A percentile compares a stretch with the other conserved stretches of the same genome.
Conservation (phyloP, 2,797 vertebrate species). For the Gadopsis bispinosus region DNA sequence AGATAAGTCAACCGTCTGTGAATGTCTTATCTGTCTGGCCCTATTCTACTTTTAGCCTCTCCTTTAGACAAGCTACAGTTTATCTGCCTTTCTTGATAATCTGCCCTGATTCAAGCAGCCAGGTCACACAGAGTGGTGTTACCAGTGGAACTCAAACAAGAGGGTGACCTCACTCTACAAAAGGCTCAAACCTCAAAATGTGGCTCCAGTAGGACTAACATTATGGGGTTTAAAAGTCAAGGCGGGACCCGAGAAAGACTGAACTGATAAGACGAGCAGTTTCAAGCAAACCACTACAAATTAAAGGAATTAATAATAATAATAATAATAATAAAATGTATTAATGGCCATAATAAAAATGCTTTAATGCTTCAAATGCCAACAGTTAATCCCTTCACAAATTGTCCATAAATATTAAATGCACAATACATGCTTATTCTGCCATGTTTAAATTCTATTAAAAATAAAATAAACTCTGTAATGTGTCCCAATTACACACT, state of each 20-base stretch:
- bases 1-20: conserved; percentile 27
- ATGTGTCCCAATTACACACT: no score
- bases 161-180: background rate
- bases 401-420: background rate
- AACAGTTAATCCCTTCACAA: background rate
- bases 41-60: conserved; percentile 24
- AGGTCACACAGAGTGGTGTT: conserved; percentile 3
- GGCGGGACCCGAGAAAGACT: background rate
- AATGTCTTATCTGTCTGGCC: conserved; percentile 21
- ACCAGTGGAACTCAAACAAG: background rate
- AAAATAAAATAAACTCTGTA: background rate
- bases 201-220: background rate
- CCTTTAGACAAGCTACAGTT: conserved; percentile 27
- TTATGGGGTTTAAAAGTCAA: background rate
- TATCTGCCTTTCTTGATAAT: conserved; percentile 16
- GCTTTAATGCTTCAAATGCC: background rate
- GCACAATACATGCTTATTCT: background rate
- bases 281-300: background rate
- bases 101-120: conserved; percentile 11
- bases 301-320: no score
- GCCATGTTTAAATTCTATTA: background rate
- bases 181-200: background rate
- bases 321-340: background rate
- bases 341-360: background rate
- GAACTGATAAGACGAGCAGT: background rate